phyloP scores from a whole-genome alignment of 2,888 invertebrate species.

The Nomada lathburiana region DNA sequence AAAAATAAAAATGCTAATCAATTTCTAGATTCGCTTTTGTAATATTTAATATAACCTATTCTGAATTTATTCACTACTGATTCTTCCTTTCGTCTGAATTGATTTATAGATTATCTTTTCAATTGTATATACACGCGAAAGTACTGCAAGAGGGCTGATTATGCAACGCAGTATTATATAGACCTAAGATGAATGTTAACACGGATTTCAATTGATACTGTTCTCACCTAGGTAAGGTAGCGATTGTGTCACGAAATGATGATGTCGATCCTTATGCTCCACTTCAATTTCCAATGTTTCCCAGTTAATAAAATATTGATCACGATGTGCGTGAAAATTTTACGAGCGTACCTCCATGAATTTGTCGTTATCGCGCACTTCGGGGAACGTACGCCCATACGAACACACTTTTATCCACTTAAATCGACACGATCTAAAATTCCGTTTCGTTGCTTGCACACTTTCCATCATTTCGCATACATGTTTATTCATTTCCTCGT shows the following conservation, averaged over 20 bases:
- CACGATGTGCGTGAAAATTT: neutral
- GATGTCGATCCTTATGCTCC: neutral
- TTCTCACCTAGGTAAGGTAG: neutral
- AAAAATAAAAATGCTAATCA: too few species aligned
- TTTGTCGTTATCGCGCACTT: neutral
- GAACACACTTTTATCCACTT: neutral
- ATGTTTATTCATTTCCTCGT: conserved; percentile 35
- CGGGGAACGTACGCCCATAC: neutral
- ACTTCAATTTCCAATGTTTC: neutral
- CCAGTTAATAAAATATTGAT: neutral
- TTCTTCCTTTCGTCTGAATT: too few species aligned
- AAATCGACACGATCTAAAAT: conserved; percentile 26
- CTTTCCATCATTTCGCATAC: neutral
- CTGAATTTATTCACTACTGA: too few species aligned
- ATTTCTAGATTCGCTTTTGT: too few species aligned
- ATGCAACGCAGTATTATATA: too few species aligned
- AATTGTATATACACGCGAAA: too few species aligned
- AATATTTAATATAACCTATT: too few species aligned
- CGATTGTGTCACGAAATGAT: neutral
- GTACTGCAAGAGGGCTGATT: too few species aligned
- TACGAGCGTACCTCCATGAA: neutral
- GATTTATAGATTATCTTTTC: too few species aligned
- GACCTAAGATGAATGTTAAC: neutral
- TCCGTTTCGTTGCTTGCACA: conserved; percentile 17
- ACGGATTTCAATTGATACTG: neutral